Evolutionary conservation across 2,113 vertebrate species (phyloP).

Genomic region (Nibea coibor): DNA sequence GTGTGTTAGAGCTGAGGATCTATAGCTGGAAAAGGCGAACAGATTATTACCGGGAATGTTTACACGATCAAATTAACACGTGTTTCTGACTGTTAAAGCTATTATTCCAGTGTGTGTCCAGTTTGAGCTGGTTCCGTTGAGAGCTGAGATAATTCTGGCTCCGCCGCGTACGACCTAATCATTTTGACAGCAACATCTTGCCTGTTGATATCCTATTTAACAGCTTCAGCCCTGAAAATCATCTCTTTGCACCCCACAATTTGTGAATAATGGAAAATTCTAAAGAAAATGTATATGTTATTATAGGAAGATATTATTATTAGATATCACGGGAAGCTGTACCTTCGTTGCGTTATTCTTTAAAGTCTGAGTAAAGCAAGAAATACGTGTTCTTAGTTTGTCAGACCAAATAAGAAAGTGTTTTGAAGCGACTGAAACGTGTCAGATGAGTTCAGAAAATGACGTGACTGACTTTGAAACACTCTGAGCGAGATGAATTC

Average conservation of each 20-base stretch:
- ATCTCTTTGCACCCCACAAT: neutral
- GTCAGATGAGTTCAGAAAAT: too few species aligned
- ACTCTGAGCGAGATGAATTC: too few species aligned
- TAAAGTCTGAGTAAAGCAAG: too few species aligned
- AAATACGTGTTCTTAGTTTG: too few species aligned
- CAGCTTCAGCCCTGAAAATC: neutral
- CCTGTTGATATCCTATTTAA: constrained; percentile 1
- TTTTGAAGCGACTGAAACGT: too few species aligned
- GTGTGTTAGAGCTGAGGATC: neutral
- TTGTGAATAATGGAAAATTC: neutral
- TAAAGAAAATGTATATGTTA: neutral
- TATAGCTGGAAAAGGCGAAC: neutral
- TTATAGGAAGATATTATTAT: neutral
- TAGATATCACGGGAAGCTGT: neutral
- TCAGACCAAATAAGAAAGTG: too few species aligned
- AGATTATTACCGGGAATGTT: neutral
- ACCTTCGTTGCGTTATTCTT: neutral
- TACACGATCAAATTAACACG: neutral
- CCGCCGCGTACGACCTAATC: neutral
- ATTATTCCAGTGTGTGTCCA: neutral
- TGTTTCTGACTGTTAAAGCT: neutral
- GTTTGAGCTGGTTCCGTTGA: neutral
- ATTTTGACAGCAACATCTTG: neutral
- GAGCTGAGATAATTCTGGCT: constrained; percentile 5
- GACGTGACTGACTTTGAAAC: too few species aligned